Conservation (phyloP, 1,140 invertebrate species). For the Drosophila tsacasi region DNA sequence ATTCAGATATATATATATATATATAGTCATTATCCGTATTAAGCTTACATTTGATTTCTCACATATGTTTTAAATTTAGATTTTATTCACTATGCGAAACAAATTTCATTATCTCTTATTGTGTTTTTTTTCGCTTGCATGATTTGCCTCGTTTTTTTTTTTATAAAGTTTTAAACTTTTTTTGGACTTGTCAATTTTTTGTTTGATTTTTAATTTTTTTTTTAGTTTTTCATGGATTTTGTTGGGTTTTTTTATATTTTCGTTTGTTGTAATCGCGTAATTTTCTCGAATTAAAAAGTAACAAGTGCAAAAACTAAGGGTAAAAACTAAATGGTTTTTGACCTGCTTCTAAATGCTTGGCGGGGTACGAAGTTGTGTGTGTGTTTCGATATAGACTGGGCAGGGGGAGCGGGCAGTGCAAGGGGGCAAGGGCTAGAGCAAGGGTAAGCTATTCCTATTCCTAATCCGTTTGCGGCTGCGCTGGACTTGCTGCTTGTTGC, state of each 20-base stretch:
- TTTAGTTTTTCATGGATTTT: conserved; percentile 40
- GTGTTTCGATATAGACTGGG: conserved; percentile 28
- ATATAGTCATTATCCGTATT: conserved; percentile 76
- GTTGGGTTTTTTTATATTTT: conserved; percentile 41
- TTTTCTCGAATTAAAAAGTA: conserved; percentile 66
- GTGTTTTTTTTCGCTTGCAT: conserved; percentile 49
- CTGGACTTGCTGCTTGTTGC: conserved; percentile 35
- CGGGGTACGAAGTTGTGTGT: conserved; percentile 35
- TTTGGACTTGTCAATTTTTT: conserved; percentile 61
- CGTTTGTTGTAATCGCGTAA: conserved; percentile 29
- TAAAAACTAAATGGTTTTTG: conserved; percentile 47
- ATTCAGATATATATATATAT: conserved; percentile 63
- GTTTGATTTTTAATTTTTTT: conserved; percentile 55
- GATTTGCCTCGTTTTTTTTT: conserved; percentile 48
- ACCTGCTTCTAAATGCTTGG: conserved; percentile 72
- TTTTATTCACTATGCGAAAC: conserved; percentile 80
- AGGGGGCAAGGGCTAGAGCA: conserved; percentile 20
- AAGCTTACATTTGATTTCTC: conserved; percentile 82
- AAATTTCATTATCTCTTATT: conserved; percentile 67
- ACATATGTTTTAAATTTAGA: conserved; percentile 74
- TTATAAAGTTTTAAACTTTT: conserved; percentile 78
- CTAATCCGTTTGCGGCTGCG: conserved; percentile 32
- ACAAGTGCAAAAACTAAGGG: conserved; percentile 72
- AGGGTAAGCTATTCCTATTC: conserved; percentile 10
- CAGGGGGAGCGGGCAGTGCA: conserved; percentile 40